Evolutionary conservation across 2,113 vertebrate genomes (phyloP).

Genomic region (Trachemys scripta): DNA sequence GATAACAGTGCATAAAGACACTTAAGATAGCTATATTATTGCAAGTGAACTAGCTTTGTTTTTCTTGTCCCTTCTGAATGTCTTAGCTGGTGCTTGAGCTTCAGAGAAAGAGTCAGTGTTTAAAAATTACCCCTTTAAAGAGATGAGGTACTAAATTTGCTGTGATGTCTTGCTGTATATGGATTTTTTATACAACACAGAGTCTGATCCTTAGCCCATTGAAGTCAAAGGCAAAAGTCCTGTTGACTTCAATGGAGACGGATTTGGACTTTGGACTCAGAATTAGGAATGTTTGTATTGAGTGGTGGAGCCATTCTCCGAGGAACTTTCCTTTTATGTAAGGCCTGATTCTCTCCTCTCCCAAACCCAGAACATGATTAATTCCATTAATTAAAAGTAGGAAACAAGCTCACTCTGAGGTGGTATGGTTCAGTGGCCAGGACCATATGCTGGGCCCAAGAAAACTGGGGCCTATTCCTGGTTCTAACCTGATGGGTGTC

Average conservation of each 20-base stretch:
- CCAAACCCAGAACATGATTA: accelerated
- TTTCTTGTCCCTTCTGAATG: background rate
- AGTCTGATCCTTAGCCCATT: background rate
- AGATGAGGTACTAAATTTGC: background rate
- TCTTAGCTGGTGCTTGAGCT: background rate
- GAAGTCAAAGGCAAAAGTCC: background rate
- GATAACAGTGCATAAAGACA: background rate
- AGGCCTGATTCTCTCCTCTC: background rate
- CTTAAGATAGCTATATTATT: background rate
- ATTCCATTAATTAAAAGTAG: background rate
- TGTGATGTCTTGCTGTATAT: background rate
- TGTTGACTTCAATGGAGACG: accelerated
- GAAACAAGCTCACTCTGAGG: background rate
- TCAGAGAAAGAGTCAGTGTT: background rate
- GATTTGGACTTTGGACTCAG: background rate
- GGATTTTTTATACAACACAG: background rate
- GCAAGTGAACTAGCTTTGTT: background rate
- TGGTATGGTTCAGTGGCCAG: background rate
- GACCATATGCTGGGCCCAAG: background rate
- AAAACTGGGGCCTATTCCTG: background rate
- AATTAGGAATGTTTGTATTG: accelerated
- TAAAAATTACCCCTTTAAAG: background rate
- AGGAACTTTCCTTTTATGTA: background rate
- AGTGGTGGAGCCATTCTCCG: background rate
- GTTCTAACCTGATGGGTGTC: background rate